A percentile compares a stretch with the other conserved stretches of the same genome.
Evolutionary conservation across 1,140 invertebrate genomes (phyloP).

Genomic region (Nasonia longicornis): DNA sequence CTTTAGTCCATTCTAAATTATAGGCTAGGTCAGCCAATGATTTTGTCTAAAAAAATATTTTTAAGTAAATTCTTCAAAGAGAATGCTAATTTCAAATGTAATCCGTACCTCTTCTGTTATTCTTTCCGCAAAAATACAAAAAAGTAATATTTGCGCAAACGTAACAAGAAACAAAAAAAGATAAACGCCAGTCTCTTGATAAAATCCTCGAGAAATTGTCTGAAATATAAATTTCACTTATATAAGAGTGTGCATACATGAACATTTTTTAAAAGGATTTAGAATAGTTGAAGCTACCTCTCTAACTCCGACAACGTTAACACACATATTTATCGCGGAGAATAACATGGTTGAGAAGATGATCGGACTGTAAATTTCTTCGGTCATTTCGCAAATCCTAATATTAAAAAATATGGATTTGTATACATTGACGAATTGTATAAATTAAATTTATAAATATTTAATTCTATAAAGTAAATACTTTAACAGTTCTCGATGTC

Average conservation of each 20-base stretch:
- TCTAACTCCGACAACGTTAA: background rate
- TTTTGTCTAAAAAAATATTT: slow-evolving; percentile 1
- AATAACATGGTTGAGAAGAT: background rate
- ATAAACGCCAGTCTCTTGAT: background rate
- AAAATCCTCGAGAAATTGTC: background rate
- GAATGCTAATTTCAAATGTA: background rate
- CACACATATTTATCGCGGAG: background rate
- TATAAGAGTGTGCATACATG: background rate
- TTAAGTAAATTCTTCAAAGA: background rate
- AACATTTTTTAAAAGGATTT: background rate
- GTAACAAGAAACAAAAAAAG: background rate
- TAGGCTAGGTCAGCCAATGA: background rate
- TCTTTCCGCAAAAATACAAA: slow-evolving; percentile 1
- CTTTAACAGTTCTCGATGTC: background rate
- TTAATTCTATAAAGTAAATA: background rate
- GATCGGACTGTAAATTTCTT: background rate
- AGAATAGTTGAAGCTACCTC: background rate
- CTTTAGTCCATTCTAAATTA: background rate
- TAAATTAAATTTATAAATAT: background rate
- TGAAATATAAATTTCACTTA: background rate
- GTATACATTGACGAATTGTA: background rate
- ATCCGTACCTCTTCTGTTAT: background rate
- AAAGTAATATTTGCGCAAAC: background rate
- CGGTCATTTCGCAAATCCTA: slow-evolving; percentile 3
- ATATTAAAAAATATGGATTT: background rate